Evolutionary conservation across 2,113 vertebrate genomes (phyloP).

Genomic region (Brachypteracias leptosomus): DNA sequence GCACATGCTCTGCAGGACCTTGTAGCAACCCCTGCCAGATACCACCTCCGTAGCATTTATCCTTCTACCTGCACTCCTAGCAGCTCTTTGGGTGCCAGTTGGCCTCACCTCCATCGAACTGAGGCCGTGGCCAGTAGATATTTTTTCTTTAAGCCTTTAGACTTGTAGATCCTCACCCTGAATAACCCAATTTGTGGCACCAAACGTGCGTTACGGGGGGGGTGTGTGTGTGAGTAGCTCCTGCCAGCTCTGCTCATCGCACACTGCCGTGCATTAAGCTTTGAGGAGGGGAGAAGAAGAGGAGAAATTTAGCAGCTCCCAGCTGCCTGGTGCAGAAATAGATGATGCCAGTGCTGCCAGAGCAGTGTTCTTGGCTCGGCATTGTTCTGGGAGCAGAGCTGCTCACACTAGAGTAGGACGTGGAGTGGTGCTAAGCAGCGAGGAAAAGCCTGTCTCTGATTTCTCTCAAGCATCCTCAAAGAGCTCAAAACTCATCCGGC

Average conservation of each 20-base stretch:
- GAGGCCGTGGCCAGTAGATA: not conserved
- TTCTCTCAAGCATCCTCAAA: constrained; percentile 82
- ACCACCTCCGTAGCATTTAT: not conserved
- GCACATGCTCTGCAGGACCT: not conserved
- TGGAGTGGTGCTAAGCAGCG: fast-evolving
- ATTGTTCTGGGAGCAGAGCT: not conserved
- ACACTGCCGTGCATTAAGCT: fast-evolving
- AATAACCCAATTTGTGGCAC: not conserved
- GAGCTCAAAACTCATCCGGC: constrained; percentile 83
- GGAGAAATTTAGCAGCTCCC: not conserved
- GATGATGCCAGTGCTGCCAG: not conserved
- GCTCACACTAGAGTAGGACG: not conserved
- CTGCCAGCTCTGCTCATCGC: not conserved
- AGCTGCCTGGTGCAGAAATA: constrained; percentile 9
- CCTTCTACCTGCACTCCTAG: not conserved
- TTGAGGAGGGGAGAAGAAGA: not conserved
- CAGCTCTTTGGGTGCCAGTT: not conserved
- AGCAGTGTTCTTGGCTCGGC: not conserved
- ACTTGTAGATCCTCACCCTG: not conserved
- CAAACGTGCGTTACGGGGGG: fast-evolving
- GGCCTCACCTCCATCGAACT: not conserved
- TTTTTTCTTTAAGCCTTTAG: not conserved
- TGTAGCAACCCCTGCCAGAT: not conserved
- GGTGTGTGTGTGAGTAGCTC: not conserved
- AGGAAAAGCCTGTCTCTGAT: constrained; percentile 48